phyloP scores from a whole-genome alignment of 2,797 vertebrate species.

The Pseudomugil tenellus region DNA sequence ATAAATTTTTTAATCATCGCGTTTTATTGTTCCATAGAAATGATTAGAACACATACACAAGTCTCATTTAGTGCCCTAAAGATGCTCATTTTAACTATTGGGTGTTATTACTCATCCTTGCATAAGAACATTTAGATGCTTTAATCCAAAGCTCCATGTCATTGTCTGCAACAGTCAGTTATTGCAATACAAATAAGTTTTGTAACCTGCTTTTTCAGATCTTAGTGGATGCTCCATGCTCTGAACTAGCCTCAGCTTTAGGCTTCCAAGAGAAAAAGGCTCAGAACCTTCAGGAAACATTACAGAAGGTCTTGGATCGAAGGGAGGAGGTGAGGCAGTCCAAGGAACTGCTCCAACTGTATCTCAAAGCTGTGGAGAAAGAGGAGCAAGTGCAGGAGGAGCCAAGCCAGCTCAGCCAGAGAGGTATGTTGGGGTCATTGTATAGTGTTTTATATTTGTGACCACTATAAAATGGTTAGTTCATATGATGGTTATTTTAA shows the following conservation, averaged over 20 bases:
- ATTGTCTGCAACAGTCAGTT: background rate
- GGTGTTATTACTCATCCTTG: background rate
- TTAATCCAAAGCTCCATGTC: background rate
- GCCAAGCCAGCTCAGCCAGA: conserved; percentile 25
- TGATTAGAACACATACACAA: background rate
- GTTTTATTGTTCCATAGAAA: background rate
- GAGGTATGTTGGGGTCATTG: conserved; percentile 51
- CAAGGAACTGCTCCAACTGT: conserved; percentile 90
- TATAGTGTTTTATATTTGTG: conserved; percentile 18
- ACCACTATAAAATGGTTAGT: background rate
- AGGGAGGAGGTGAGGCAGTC: conserved; percentile 91
- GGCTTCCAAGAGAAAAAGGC: conserved; percentile 75
- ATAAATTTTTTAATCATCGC: background rate
- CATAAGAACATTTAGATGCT: background rate
- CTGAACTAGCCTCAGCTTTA: conserved; percentile 86
- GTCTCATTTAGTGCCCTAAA: background rate
- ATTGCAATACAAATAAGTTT: background rate
- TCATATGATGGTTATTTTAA: background rate
- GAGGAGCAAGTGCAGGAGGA: conserved; percentile 41
- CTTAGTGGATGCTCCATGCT: conserved; percentile 84
- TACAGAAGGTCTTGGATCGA: conserved; percentile 90
- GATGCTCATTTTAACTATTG: background rate
- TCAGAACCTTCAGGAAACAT: conserved; percentile 83
- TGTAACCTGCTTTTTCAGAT: conserved; percentile 70
- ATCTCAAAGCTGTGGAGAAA: conserved; percentile 82